Conservation (phyloP, 2,113 vertebrate genomes). For the Peucedramus taeniatus region DNA sequence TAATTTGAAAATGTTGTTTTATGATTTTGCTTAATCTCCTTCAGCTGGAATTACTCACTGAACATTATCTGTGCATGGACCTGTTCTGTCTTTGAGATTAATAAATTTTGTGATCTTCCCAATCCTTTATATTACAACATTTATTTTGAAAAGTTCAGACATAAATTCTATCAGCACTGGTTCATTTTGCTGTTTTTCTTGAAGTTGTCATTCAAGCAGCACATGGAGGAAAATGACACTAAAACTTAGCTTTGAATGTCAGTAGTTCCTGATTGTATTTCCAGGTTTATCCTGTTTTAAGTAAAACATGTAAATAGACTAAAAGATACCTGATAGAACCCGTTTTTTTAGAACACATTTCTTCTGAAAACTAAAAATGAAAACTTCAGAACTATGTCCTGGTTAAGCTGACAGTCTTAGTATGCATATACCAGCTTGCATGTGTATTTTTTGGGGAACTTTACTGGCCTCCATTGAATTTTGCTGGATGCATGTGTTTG, state of each 20-base stretch:
- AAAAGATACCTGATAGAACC: background rate
- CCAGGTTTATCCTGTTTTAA: background rate
- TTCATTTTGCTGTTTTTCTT: background rate
- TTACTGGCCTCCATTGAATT: background rate
- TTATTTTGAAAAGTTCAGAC: background rate
- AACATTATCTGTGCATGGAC: background rate
- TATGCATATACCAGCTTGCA: background rate
- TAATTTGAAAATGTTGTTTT: background rate
- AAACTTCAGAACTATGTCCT: background rate
- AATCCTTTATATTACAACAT: background rate
- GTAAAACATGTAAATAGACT: background rate
- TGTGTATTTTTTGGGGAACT: background rate
- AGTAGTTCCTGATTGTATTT: background rate
- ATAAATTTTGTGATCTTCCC: background rate
- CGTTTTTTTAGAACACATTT: background rate
- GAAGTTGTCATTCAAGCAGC: background rate
- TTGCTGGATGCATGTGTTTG: background rate
- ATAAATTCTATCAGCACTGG: background rate
- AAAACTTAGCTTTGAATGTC: background rate
- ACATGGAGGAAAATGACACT: background rate
- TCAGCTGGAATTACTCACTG: background rate
- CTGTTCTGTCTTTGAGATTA: background rate
- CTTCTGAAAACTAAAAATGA: background rate
- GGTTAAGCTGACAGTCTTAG: background rate
- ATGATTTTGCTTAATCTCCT: background rate